These are phyloP conservation scores for Lutraria rhynchaena DNA, from an alignment of 1,140 invertebrate species.

Conservation along the genomic window DNA sequence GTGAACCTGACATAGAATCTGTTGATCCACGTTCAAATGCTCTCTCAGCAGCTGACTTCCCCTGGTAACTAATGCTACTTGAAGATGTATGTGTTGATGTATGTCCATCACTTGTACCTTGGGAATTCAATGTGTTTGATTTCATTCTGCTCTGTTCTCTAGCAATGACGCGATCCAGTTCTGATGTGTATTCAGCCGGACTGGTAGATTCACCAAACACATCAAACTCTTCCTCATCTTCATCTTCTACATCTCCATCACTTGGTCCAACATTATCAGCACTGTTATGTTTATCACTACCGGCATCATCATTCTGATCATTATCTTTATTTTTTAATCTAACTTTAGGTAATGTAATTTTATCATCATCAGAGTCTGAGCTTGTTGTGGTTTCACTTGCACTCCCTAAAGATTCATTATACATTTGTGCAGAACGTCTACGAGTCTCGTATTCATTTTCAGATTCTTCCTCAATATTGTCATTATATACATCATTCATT, in stretches of 20 bases:
- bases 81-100: constrained; percentile 51
- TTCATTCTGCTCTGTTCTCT: constrained; percentile 47
- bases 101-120: constrained; percentile 48
- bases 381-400: background rate
- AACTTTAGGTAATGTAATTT: constrained; percentile 45
- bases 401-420: background rate
- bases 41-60: constrained; percentile 46
- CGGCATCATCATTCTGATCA: background rate
- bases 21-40: constrained; percentile 44
- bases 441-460: constrained; percentile 11
- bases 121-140: constrained; percentile 48
- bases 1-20: constrained; percentile 17
- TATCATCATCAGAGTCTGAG: constrained; percentile 22
- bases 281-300: background rate
- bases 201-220: constrained; percentile 20
- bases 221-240: constrained; percentile 14
- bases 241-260: background rate
- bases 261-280: background rate
- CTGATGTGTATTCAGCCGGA: constrained; percentile 45
- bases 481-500: constrained; percentile 47
- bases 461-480: constrained; percentile 45
- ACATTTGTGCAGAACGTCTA: constrained; percentile 3
- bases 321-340: constrained; percentile 28
- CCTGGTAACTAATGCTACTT: constrained; percentile 44
- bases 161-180: constrained; percentile 52